phyloP scores from a whole-genome alignment of 2,888 invertebrate genomes.

The Drosophila falleni region DNA sequence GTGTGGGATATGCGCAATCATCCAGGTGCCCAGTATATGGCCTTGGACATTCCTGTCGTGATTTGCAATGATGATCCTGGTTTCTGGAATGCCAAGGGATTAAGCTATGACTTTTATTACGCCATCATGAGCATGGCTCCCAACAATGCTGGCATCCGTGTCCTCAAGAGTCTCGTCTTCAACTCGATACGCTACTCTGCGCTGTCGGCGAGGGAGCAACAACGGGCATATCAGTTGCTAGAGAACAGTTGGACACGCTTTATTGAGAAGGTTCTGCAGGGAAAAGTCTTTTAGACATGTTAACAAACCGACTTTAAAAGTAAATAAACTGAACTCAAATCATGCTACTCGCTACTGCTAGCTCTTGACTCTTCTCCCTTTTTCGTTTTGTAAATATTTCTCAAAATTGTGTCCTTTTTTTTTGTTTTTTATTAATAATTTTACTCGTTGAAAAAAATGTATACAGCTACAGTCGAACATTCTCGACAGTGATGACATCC shows the following conservation, averaged over 20 bases:
- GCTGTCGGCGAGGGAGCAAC: slow-evolving; percentile 67
- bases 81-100: slow-evolving; percentile 87
- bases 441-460: background rate
- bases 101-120: slow-evolving; percentile 89
- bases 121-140: slow-evolving; percentile 89
- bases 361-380: background rate
- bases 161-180: slow-evolving; percentile 88
- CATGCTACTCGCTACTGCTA: background rate
- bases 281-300: slow-evolving; percentile 61
- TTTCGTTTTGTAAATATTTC: background rate
- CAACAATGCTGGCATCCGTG: slow-evolving; percentile 87
- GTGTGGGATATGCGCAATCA: slow-evolving; percentile 89
- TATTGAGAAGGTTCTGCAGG: slow-evolving; percentile 73
- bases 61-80: slow-evolving; percentile 89
- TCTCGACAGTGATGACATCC: too few relatives aligned
- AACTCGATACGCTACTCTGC: slow-evolving; percentile 87
- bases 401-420: background rate
- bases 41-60: slow-evolving; percentile 88
- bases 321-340: background rate
- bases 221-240: slow-evolving; percentile 66
- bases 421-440: background rate
- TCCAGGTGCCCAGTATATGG: slow-evolving; percentile 87
- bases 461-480: too few relatives aligned
- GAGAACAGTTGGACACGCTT: slow-evolving; percentile 80
- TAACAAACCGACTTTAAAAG: background rate